Evolutionary conservation across 2,797 vertebrate genomes (phyloP), one percentile per base, ranked within the genome.

Genomic region (Alauda arvensis): DNA sequence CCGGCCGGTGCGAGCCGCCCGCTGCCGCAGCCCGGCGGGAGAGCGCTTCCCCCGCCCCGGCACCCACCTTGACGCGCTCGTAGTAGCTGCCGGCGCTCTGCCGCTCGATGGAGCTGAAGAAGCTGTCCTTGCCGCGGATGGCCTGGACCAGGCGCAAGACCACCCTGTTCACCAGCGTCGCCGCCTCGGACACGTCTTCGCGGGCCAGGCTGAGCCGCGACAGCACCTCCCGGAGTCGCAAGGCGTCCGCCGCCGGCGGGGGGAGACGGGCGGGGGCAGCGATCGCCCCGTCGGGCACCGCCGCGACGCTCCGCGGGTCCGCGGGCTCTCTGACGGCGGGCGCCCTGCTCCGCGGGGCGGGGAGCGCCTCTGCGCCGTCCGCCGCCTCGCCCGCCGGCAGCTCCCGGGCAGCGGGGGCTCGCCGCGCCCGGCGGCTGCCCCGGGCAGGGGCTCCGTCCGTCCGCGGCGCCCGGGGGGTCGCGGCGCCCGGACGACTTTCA

Each of bases 11-110:
- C 39, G 17, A 52, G 13, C 24, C 26, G 7, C 49, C 49, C 34
- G 59, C 48, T 2, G 39, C 43, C 40, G 15, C 39, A 21, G 9
- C 56, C 48, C 24, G n/a, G 28, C 10, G 55, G 63, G 63, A 52
- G 45, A 33, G 33, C 43, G 48, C 39, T 28, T 12, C 69, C 23
- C 37, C 29, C 18, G 2, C 11, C 12, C 34, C 26, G 12, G 9
- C 34, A 61, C 95, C 88, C 85, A 97, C 97, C 97, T 97, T 97
- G 62, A 97, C 92, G 3, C 3, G 91, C 77, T 97, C 97, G 29
- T 97, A 97, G 95, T 97, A 97, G 87, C 97, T 97, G 28, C 97
- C 97, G 1, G 95, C 34, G 28, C 55, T 12, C 14, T 90, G 52
- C 28, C 1, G 42, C 6, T 24, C 1, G 2, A 96, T 53, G 6